Percentiles rank a stretch among this genome's conserved stretches.
Evolutionary conservation across 2,888 invertebrate species (phyloP).

Genomic region (Cetonia aurata): DNA sequence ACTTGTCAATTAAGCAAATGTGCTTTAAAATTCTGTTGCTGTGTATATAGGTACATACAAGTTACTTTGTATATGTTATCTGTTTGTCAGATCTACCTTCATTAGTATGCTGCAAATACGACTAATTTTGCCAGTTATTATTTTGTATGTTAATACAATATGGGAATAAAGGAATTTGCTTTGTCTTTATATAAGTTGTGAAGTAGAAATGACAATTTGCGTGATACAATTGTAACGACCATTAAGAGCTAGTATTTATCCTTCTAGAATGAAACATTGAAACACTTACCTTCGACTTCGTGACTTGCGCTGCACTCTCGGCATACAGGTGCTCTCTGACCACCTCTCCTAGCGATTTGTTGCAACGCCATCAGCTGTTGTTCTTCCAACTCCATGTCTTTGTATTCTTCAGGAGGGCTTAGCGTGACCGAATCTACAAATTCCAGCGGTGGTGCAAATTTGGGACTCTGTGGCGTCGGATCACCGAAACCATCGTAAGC

Average conservation of each 20-base stretch:
- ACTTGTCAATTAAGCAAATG: too few relatives aligned
- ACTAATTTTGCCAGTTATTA: too few relatives aligned
- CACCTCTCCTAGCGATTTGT: conserved; percentile 65
- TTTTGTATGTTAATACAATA: too few relatives aligned
- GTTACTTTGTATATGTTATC: too few relatives aligned
- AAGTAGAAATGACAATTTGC: too few relatives aligned
- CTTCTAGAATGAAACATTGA: not conserved
- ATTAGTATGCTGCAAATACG: too few relatives aligned
- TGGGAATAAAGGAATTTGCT: too few relatives aligned
- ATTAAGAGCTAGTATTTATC: not conserved
- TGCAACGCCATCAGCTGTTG: conserved; percentile 72
- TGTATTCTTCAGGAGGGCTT: conserved; percentile 92
- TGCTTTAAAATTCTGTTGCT: too few relatives aligned
- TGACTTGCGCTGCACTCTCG: conserved; percentile 65
- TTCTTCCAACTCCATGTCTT: conserved; percentile 81
- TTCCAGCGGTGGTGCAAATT: conserved; percentile 78
- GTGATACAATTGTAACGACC: too few relatives aligned
- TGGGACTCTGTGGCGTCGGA: conserved; percentile 68
- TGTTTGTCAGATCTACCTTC: too few relatives aligned
- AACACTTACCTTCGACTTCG: conserved; percentile 60
- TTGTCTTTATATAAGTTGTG: too few relatives aligned
- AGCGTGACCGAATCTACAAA: conserved; percentile 86
- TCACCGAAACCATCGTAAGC: conserved; percentile 61
- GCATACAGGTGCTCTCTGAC: conserved; percentile 61
- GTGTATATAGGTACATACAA: too few relatives aligned